phyloP scores from a whole-genome alignment of 2,797 vertebrate genomes.

The Falco novaeseelandiae region DNA sequence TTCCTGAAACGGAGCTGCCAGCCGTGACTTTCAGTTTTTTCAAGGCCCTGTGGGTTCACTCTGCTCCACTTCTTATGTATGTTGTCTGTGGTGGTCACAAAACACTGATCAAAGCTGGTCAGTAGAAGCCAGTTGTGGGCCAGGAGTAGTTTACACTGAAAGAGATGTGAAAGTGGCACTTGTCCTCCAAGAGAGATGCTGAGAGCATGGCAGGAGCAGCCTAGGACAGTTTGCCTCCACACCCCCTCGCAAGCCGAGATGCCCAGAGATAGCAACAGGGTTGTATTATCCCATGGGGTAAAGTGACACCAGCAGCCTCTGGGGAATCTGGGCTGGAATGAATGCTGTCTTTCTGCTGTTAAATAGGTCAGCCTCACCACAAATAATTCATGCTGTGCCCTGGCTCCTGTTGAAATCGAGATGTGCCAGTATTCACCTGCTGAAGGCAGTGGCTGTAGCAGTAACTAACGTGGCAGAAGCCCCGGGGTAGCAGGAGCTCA shows the following conservation, averaged over 20 bases:
- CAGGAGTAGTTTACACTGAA: neutral
- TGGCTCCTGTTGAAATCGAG: neutral
- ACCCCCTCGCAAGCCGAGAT: neutral
- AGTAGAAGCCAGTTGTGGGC: neutral
- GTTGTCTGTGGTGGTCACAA: neutral
- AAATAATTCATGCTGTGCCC: conserved; percentile 52
- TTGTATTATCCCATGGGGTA: neutral
- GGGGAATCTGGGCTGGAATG: neutral
- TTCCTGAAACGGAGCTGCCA: neutral
- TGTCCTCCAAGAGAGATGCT: neutral
- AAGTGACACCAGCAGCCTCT: conserved; percentile 23
- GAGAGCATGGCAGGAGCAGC: neutral
- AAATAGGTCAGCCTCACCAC: conserved; percentile 46
- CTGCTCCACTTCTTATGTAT: accelerated
- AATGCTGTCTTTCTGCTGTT: conserved; percentile 40
- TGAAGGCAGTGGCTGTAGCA: neutral
- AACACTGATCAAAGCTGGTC: neutral
- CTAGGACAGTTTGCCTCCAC: neutral
- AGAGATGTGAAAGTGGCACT: neutral
- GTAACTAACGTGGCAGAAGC: neutral
- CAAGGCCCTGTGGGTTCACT: neutral
- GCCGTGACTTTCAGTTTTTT: neutral
- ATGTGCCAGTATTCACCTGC: neutral
- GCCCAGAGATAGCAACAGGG: neutral
- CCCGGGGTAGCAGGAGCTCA: neutral